A percentile compares a stretch with the other conserved stretches of the same genome.
phyloP scores from a whole-genome alignment of 2,797 vertebrate species.

The Pantherophis vulpinus region DNA sequence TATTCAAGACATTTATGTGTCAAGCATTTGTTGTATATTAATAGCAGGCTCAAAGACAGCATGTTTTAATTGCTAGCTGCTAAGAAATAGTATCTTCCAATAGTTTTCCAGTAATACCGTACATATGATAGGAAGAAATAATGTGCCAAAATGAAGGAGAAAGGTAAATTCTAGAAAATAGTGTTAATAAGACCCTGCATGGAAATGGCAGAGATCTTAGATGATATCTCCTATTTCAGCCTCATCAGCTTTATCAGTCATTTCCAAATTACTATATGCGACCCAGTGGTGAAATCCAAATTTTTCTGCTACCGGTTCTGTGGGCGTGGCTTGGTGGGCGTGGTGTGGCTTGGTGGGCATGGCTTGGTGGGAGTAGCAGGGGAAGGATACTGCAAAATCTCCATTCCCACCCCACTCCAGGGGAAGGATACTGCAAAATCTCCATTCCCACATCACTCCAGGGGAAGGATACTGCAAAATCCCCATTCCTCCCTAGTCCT shows the following conservation, averaged over 20 bases:
- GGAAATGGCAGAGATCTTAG: neutral
- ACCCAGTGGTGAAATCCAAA: neutral
- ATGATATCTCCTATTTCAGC: neutral
- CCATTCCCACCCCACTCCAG: too few relatives aligned
- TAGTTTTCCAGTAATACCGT: neutral
- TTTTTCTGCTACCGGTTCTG: too few relatives aligned
- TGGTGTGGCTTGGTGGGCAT: too few relatives aligned
- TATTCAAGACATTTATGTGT: neutral
- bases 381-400: too few relatives aligned
- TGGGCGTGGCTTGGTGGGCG: too few relatives aligned
- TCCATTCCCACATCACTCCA: too few relatives aligned
- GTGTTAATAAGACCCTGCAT: too few relatives aligned
- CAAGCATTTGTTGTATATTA: neutral
- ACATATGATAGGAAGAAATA: neutral
- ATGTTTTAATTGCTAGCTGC: neutral
- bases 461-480: too few relatives aligned
- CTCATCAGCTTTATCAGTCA: neutral
- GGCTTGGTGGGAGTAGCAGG: too few relatives aligned
- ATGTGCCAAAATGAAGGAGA: neutral
- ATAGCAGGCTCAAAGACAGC: neutral
- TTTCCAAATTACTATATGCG: neutral
- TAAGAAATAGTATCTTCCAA: neutral
- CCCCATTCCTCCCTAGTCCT: too few relatives aligned
- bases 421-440: too few relatives aligned
- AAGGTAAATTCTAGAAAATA: neutral